Evolutionary conservation across 2,888 invertebrate species (phyloP), one percentile per base, ranked within the genome.

Genomic region (Pachydiplax longipennis): DNA sequence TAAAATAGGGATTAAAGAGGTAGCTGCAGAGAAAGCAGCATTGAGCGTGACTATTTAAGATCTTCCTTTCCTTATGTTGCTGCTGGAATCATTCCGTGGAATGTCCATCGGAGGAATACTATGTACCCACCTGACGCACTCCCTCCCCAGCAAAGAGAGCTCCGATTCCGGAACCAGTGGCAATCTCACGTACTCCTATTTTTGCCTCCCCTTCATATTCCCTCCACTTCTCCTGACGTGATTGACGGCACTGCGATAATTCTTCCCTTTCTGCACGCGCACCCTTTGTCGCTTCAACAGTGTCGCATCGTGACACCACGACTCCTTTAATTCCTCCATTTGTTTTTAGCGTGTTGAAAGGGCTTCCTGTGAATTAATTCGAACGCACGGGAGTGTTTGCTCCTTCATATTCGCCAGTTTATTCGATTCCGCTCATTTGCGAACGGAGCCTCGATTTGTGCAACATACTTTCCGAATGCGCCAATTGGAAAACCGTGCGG

Each of bases 161-260:
- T 53, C 53, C 53, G 53, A 53, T 53, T 18, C 53, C 53, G 53
- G 53, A 18, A 53, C 53, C 53, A 53, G 53, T 53, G 53, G 15
- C 53, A 44, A 44, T 44, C 44, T 44, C 18, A 53, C 53, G 53
- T 53, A 53, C 53, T 53, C 53, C 53, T 53, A 18, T 53, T 18
- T 53, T 25, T 65, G n/a, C 3, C 25, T 73, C 73, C 73, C 10
- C 73, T 25, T 61, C 22, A 22, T 61, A 61, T 61, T 61, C 73
- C n/a, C 25, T 65, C n/a, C 65, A 4, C 65, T 37, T 87, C 87
- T 65, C 61, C 65, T 87, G 61, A 61, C 61, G 61, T n/a, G 61
- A 65, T 87, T 87, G 18, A 61, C 87, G 87, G n/a, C 22, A 31
- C 37, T 15, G 61, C 61, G 87, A 87, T 87, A 87, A 87, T 87